Base-by-base conservation (phyloP, 2,888 invertebrate genomes). In the Acrocera orbiculus region DNA sequence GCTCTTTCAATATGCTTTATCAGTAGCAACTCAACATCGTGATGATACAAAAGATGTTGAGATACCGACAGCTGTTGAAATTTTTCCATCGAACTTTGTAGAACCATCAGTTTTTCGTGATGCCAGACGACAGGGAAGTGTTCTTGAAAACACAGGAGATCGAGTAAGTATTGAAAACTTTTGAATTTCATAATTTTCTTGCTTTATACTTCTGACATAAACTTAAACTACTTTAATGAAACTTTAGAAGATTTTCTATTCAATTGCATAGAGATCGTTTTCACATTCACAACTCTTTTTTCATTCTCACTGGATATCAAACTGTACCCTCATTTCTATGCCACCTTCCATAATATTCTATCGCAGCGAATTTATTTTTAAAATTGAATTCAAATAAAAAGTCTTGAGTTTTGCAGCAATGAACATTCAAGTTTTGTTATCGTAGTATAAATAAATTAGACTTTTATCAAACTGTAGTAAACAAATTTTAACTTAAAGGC, bases 21-120 rank as follows among this genome's bases (percentile, higher is more conserved):
- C 81, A 1, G 79, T 85, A 6, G 77, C 80, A 1, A 56, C 83
- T 14, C 65, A 79, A 46, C 81, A 82, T 61, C 57, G 60, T 5
- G 41, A 41, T 20, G 58, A 58, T 38, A 56, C 58, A 0, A 34
- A 41, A 3, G 29, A 44, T 28, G 47, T 85, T 14, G 66, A 68
- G 31, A 55, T 81, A 29, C 82, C 86, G 1, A 71, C 79, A 0
- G 70, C 86, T 42, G 70, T 73, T 24, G 77, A 83, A 54, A 65
- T 73, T 1, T 83, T 87, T 55, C 89, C 87, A 0, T 76, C 77
- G 49, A 81, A 81, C 56, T 87, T 79, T 56, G 62, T 86, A 47
- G 81, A 82, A 46, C 71, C 79, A 8, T 69, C 73, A 24, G 67
- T 77, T 3, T 75, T 85, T 51, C 61, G 69, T 2, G 63, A 67